phyloP scores from a whole-genome alignment of 2,797 vertebrate genomes.

The Anas georgica region DNA sequence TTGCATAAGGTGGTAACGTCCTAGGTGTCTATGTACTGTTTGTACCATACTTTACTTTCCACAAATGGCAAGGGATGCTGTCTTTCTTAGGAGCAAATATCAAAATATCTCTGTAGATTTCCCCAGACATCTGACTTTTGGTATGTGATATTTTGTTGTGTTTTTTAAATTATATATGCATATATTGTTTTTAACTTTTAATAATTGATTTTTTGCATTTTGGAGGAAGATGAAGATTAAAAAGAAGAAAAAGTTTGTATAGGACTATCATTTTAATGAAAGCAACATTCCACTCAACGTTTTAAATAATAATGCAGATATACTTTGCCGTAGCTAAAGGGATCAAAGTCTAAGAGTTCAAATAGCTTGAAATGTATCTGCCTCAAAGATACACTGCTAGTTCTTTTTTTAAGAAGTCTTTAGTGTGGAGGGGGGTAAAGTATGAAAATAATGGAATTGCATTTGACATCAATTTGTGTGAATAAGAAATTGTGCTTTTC shows the following conservation, averaged over 20 bases:
- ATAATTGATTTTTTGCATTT: background rate
- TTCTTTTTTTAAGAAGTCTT: background rate
- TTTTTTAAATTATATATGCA: background rate
- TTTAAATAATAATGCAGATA: background rate
- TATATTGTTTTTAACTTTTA: background rate
- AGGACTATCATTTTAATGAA: background rate
- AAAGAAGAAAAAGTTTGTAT: background rate
- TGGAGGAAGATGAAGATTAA: background rate
- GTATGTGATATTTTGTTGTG: background rate
- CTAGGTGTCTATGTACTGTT: background rate
- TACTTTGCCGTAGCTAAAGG: background rate
- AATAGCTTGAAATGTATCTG: background rate
- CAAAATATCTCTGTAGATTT: background rate
- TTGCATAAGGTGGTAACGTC: background rate
- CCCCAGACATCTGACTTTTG: background rate
- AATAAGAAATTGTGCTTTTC: background rate
- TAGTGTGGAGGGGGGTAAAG: background rate
- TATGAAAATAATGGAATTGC: background rate
- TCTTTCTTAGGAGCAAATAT: background rate
- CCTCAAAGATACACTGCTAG: background rate
- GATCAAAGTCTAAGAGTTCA: background rate
- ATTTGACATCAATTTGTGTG: background rate
- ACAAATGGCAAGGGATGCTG: background rate
- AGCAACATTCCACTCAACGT: background rate
- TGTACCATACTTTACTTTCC: background rate